Evolutionary conservation across 2,797 vertebrate genomes (phyloP), one percentile per base, ranked within the genome.

Genomic region (Microctenopoma stevenorrisi): DNA sequence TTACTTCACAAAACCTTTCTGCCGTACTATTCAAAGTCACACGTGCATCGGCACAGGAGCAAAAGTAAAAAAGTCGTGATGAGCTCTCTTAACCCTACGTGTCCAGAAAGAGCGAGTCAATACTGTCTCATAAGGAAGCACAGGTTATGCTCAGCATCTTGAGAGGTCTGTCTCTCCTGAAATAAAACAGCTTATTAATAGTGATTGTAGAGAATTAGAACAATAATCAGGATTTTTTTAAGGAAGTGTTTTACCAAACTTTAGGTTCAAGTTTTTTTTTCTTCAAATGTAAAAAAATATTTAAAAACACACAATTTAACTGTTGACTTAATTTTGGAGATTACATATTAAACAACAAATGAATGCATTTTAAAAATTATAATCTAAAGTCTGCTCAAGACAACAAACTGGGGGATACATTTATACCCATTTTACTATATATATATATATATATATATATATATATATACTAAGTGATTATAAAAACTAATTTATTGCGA

Each of bases 51-150:
- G 55, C 56, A 48, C 46, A 50, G 43, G 50, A 15, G 56, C 46
- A 33, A 77, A 62, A 63, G 54, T 38, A 6, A 62, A 69, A 22
- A 61, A 33, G 38, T 22, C 0, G 13, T 14, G 55, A 25, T 22
- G 50, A 74, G 57, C n/a, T 54, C n/a, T 59, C 33, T 80, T 76
- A 78, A 81, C 68, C 71, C 64, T 43, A 1, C 15, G 25, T 58
- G 60, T 69, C 57, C 74, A 72, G 28, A 59, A 16, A 61, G 18
- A 57, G 18, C 22, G n/a, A 49, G 26, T 7, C 40, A 2, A 52
- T 48, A 48, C 48, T 0, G 55, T 22, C 8, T 69, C 12, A 26
- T 16, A 14, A 54, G 43, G 13, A 62, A 40, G 22, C 14, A 42
- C 10, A 9, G 42, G 18, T 77, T n/a, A 28, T 0, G 0, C 1